phyloP scores from a whole-genome alignment of 2,113 vertebrate species.

The Orthonyx spaldingii region DNA sequence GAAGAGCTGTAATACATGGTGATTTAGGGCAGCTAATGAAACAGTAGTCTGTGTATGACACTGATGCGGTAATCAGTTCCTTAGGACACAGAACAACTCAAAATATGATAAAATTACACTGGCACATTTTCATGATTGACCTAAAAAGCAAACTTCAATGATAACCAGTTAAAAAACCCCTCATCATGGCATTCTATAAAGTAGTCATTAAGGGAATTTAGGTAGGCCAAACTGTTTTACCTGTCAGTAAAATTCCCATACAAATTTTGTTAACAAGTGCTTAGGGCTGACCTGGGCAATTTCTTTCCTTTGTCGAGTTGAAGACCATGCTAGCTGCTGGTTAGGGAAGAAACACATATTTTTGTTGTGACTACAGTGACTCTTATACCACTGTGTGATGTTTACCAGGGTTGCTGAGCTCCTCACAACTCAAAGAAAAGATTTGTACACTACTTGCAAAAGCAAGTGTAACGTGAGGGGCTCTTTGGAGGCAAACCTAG shows the following conservation, averaged over 20 bases:
- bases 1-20: background rate
- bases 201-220: background rate
- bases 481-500: background rate
- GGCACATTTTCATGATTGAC: background rate
- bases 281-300: background rate
- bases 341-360: background rate
- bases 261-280: background rate
- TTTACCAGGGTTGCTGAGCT: background rate
- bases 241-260: background rate
- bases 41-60: background rate
- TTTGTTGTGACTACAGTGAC: background rate
- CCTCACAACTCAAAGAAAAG: background rate
- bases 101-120: background rate
- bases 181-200: background rate
- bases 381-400: background rate
- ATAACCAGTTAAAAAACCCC: background rate
- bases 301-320: background rate
- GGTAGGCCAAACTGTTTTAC: background rate
- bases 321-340: background rate
- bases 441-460: background rate
- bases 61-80: background rate
- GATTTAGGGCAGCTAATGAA: background rate
- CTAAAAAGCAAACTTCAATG: background rate
- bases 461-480: background rate
- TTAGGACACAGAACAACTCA: background rate